Evolutionary conservation across 2,888 invertebrate genomes (phyloP), one percentile per base, ranked within the genome.

Genomic region (Arctia plantaginis): DNA sequence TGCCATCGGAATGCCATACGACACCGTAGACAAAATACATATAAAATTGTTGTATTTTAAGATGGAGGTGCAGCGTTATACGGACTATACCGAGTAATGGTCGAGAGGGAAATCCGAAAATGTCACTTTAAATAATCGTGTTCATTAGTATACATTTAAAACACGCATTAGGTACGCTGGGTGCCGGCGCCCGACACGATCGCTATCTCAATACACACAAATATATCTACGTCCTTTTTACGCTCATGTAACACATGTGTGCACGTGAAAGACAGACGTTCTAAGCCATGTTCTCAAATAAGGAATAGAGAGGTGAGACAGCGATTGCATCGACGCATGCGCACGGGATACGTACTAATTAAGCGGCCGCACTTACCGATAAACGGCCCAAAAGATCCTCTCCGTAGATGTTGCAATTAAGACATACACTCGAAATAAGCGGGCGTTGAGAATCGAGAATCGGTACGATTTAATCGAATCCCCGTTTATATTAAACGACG

Each of bases 131-230:
- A 95, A 94, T 95, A 95, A 95, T 95, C 93, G 93, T 94, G 93
- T 93, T 95, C 94, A 94, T 95, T 95, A 95, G 94, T 94, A 94
- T 93, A 94, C 94, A 95, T 95, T 95, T 94, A 93, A 95, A 92
- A 93, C 94, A 92, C 92, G 93, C 94, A 94, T 95, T 95, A 94
- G 92, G 91, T 90, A 90, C 89, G 92, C 85, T 90, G 93, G 94
- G 93, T 94, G 94, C 93, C 93, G 94, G 94, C 94, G 94, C 94
- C 94, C 90, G 87, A 86, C 87, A 83, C 88, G 93, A 94, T 94
- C 90, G 85, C 89, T 86, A 93, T 94, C 94, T 90, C 79, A 76
- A 78, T 78, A 83, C 86, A 87, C 85, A 87, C 86, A 87, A 89
- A 91, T 86, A 86, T 90, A 88, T 80, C 76, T 71, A 88, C 82